A percentile compares a stretch with the other conserved stretches of the same genome.
These are phyloP conservation scores for Branchinecta sandiegonensis DNA, from an alignment of 2,888 invertebrate genomes.

Conservation along the genomic window DNA sequence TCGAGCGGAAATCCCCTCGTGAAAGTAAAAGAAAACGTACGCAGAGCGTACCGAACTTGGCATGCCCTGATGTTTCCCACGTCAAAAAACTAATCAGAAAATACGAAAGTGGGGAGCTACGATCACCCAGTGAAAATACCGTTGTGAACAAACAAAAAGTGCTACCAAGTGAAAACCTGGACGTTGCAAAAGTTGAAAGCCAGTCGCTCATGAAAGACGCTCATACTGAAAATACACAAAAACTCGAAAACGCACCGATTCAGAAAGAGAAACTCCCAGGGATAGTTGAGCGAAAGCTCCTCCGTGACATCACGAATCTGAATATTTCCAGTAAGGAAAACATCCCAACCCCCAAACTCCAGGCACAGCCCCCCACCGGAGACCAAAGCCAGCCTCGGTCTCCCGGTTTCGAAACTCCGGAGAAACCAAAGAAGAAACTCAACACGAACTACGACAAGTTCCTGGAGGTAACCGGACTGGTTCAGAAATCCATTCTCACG, in stretches of 20 bases:
- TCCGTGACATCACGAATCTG: slow-evolving; percentile 10
- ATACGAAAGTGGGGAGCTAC: slow-evolving; percentile 25
- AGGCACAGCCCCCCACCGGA: neutral
- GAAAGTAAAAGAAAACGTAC: slow-evolving; percentile 20
- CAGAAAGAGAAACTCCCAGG: neutral
- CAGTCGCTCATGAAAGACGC: no score
- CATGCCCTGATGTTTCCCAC: slow-evolving; percentile 31
- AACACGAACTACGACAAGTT: slow-evolving; percentile 50
- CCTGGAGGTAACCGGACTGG: slow-evolving; percentile 59
- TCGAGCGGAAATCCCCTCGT: slow-evolving; percentile 18
- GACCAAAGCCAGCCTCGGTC: neutral
- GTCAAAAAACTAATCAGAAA: slow-evolving; percentile 26
- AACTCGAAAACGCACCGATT: no score
- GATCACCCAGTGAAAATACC: no score
- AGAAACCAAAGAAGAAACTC: neutral
- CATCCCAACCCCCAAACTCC: slow-evolving; percentile 1
- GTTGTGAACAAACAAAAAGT: no score
- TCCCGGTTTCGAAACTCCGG: neutral
- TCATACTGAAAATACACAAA: no score
- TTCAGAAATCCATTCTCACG: slow-evolving; percentile 59
- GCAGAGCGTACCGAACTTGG: slow-evolving; percentile 32
- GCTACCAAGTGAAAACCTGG: no score
- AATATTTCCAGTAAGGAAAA: neutral
- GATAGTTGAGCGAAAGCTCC: slow-evolving; percentile 14
- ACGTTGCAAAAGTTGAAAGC: no score